phyloP scores from a whole-genome alignment of 1,140 invertebrate genomes.

The Tetranychus cinnabarinus region DNA sequence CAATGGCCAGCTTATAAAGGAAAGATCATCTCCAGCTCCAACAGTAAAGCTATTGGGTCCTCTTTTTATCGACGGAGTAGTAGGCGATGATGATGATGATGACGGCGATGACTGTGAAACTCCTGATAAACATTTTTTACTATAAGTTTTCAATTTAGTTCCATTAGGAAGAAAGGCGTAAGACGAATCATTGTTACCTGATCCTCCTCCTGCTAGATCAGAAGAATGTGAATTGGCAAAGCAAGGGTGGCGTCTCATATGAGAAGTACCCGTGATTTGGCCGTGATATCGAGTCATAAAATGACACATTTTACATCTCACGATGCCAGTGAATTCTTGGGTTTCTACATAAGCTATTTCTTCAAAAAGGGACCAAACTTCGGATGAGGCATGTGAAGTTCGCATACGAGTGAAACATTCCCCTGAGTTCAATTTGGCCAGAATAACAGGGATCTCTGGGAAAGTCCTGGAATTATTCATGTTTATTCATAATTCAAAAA shows the following conservation, averaged over 20 bases:
- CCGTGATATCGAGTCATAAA: conserved; percentile 8
- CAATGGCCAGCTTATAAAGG: no score
- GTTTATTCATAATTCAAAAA: not conserved
- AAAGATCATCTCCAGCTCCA: no score
- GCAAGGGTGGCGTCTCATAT: conserved; percentile 8
- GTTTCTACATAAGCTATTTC: conserved; percentile 3
- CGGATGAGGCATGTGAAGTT: conserved; percentile 1
- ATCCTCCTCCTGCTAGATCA: not conserved
- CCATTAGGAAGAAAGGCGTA: no score
- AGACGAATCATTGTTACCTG: not conserved
- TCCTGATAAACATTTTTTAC: not conserved
- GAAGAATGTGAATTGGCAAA: conserved; percentile 1
- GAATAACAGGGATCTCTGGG: conserved; percentile 4
- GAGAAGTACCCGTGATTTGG: conserved; percentile 8
- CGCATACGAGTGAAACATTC: conserved; percentile 5
- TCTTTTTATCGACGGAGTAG: no score
- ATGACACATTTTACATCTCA: conserved; percentile 5
- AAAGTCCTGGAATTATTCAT: not conserved
- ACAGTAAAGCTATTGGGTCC: not conserved
- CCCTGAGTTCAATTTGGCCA: not conserved
- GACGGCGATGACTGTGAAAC: not conserved
- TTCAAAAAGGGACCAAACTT: conserved; percentile 8
- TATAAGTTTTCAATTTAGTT: not conserved
- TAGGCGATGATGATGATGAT: not conserved
- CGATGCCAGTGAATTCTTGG: conserved; percentile 6